Evolutionary conservation across 1,140 invertebrate genomes (phyloP).

Genomic region (Oncopeltus fasciatus): DNA sequence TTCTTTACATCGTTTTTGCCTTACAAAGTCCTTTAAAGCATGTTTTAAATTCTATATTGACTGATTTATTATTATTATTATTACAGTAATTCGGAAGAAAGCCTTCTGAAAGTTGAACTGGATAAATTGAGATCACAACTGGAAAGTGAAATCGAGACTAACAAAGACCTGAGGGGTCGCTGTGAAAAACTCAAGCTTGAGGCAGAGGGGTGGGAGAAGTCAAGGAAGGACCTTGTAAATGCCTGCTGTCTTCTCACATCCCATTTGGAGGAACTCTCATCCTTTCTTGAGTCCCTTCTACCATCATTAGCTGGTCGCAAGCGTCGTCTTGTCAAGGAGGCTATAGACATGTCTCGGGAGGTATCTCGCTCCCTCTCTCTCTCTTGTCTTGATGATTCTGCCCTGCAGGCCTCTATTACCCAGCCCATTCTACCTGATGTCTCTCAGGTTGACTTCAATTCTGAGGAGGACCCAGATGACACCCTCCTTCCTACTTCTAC

Average conservation of each 20-base stretch:
- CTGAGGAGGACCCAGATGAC: slow-evolving; percentile 17
- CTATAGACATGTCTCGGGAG: slow-evolving; percentile 40
- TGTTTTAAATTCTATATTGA: too few species aligned
- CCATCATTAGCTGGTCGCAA: slow-evolving; percentile 32
- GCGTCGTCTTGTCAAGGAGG: slow-evolving; percentile 34
- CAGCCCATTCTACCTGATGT: slow-evolving; percentile 24
- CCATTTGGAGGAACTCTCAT: slow-evolving; percentile 50
- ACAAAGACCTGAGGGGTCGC: not conserved
- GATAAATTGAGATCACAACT: too few species aligned
- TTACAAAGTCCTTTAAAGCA: too few species aligned
- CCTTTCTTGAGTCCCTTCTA: slow-evolving; percentile 52
- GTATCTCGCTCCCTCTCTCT: slow-evolving; percentile 30
- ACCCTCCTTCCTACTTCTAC: not conserved
- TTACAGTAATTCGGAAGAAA: too few species aligned
- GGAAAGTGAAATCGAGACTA: not conserved
- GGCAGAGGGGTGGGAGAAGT: slow-evolving; percentile 32
- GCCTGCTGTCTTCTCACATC: slow-evolving; percentile 45
- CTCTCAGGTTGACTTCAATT: slow-evolving; percentile 26
- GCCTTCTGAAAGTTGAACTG: too few species aligned
- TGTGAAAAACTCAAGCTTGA: slow-evolving; percentile 23
- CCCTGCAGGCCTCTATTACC: slow-evolving; percentile 1
- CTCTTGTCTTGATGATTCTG: slow-evolving; percentile 15
- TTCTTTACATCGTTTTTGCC: too few species aligned
- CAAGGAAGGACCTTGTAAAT: slow-evolving; percentile 44
- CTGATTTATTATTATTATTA: too few species aligned